Conservation (phyloP, 2,888 invertebrate genomes). For the Tribolium freemani region DNA sequence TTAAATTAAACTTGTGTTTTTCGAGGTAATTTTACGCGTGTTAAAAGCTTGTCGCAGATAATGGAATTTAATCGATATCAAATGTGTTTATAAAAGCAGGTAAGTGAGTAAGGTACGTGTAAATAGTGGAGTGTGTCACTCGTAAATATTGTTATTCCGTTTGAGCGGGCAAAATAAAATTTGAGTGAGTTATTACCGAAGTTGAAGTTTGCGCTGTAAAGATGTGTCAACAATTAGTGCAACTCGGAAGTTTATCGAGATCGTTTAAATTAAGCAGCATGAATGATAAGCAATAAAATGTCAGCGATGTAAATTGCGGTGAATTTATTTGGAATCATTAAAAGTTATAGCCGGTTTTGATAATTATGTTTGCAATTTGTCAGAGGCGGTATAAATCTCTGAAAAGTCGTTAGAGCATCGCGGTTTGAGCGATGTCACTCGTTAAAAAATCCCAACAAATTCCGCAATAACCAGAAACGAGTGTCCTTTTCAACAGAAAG, state of each 20-base stretch:
- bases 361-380: constrained; percentile 21
- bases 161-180: neutral
- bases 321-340: constrained; percentile 23
- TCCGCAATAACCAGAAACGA: constrained; percentile 15
- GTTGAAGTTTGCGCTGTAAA: neutral
- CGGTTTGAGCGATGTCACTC: constrained; percentile 15
- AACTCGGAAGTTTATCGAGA: neutral
- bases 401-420: constrained; percentile 11
- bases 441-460: constrained; percentile 33
- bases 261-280: constrained; percentile 4
- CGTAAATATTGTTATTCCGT: neutral
- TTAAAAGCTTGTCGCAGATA: too few species aligned
- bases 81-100: neutral
- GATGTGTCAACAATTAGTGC: neutral
- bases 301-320: neutral
- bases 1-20: too few species aligned
- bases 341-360: constrained; percentile 22
- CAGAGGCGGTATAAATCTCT: constrained; percentile 24
- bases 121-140: neutral
- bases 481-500: constrained; percentile 17
- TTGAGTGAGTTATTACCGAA: neutral
- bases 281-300: constrained; percentile 24
- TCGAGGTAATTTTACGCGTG: too few species aligned
- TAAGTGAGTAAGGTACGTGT: neutral
- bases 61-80: neutral